A percentile compares a stretch with the other conserved stretches of the same genome.
Evolutionary conservation across 2,797 vertebrate species (phyloP).

Genomic region (Anniella stebbinsi): DNA sequence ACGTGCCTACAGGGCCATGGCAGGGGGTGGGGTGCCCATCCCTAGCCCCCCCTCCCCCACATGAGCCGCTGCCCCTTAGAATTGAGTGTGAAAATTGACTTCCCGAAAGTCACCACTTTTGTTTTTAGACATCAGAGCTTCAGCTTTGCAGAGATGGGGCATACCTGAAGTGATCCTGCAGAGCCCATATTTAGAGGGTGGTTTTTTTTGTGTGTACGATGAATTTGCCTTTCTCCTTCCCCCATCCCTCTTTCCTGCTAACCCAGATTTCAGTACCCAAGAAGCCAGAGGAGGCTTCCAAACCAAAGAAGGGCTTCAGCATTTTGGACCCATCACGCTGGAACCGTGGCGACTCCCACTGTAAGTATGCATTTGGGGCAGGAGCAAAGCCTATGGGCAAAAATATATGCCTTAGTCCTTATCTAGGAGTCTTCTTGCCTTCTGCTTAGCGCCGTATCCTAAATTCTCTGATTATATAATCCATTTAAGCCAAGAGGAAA

Average conservation of each 20-base stretch:
- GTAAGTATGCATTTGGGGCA: conserved; percentile 74
- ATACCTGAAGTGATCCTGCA: neutral
- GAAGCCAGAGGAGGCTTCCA: conserved; percentile 81
- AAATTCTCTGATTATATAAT: neutral
- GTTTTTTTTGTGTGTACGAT: neutral
- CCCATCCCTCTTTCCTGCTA: neutral
- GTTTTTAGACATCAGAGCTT: neutral
- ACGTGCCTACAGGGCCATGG: too few relatives aligned
- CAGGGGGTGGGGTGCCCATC: too few relatives aligned
- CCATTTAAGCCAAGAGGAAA: neutral
- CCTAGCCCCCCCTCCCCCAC: neutral
- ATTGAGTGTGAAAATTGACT: neutral
- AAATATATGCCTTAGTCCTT: neutral
- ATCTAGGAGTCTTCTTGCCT: neutral
- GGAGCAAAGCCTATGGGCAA: too few relatives aligned
- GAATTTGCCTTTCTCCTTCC: too few relatives aligned
- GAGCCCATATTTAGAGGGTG: neutral
- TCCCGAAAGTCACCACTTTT: neutral
- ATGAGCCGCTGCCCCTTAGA: neutral
- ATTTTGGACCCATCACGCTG: conserved; percentile 81
- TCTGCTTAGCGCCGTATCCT: neutral
- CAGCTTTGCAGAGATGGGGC: neutral
- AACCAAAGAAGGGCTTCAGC: conserved; percentile 81
- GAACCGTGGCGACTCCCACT: conserved; percentile 78
- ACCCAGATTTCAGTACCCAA: conserved; percentile 75